Evolutionary conservation across 2,888 invertebrate genomes (phyloP).

Genomic region (Cyaniris semiargus): DNA sequence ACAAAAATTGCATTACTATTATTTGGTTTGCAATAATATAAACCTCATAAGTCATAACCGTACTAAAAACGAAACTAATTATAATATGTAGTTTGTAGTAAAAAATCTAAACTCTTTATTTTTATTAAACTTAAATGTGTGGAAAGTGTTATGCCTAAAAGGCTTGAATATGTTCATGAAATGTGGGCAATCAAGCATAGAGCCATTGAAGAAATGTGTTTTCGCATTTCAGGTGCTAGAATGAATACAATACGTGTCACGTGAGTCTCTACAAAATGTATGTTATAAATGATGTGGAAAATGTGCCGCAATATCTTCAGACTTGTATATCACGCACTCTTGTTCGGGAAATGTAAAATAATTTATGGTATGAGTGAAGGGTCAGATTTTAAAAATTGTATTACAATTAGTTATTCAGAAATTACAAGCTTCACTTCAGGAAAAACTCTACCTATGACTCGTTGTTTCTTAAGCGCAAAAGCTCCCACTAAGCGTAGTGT

Average conservation of each 20-base stretch:
- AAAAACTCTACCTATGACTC: not conserved
- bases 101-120: not conserved
- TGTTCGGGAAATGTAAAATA: not conserved
- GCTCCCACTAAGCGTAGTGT: not conserved
- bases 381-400: not conserved
- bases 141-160: not conserved
- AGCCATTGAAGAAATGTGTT: not conserved
- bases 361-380: not conserved
- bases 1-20: too few species aligned
- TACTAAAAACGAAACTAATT: not conserved
- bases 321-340: not conserved
- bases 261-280: constrained; percentile 2
- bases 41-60: too few species aligned
- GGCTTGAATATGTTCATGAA: not conserved
- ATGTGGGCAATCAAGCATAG: not conserved
- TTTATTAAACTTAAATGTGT: not conserved
- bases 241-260: constrained; percentile 6
- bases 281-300: constrained; percentile 5
- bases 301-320: not conserved
- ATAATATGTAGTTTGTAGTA: not conserved
- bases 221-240: not conserved
- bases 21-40: too few species aligned
- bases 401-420: too few species aligned
- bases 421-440: not conserved
- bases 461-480: not conserved